Percentiles rank a stretch among this genome's conserved stretches.
Evolutionary conservation across 1,140 invertebrate genomes (phyloP).

Genomic region (Polypedilum pembai): DNA sequence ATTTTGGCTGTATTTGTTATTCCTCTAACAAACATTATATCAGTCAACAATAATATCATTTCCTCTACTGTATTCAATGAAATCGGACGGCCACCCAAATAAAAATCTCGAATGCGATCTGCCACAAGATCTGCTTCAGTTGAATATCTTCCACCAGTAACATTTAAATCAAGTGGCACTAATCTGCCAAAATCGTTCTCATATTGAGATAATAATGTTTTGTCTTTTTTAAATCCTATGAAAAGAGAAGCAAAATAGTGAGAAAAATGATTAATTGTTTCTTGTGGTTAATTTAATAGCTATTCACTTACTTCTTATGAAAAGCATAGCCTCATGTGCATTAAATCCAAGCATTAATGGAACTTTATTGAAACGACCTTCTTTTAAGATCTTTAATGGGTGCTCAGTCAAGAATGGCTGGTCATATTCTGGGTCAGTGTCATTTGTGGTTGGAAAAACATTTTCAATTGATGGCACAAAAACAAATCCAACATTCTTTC

Average conservation of each 20-base stretch:
- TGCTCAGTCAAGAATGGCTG: slow-evolving; percentile 50
- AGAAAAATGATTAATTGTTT: no score
- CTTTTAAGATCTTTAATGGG: slow-evolving; percentile 46
- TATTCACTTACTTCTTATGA: slow-evolving; percentile 46
- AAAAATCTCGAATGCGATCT: slow-evolving; percentile 48
- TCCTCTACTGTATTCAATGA: slow-evolving; percentile 46
- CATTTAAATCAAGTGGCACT: slow-evolving; percentile 46
- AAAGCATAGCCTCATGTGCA: slow-evolving; percentile 49
- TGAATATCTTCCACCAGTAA: slow-evolving; percentile 36
- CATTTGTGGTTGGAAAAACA: slow-evolving; percentile 40
- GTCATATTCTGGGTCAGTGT: slow-evolving; percentile 35
- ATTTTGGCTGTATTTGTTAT: slow-evolving; percentile 45
- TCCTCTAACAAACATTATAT: slow-evolving; percentile 52
- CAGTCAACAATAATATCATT: slow-evolving; percentile 50
- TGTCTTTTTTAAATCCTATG: slow-evolving; percentile 49
- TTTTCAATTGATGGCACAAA: slow-evolving; percentile 46
- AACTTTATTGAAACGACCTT: slow-evolving; percentile 46
- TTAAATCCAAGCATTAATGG: slow-evolving; percentile 51
- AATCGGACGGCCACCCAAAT: slow-evolving; percentile 48
- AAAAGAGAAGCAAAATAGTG: slow-evolving; percentile 30
- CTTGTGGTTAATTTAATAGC: no score
- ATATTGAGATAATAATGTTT: slow-evolving; percentile 46
- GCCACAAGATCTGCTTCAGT: slow-evolving; percentile 40
- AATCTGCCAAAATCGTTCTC: slow-evolving; percentile 49
- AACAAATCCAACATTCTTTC: slow-evolving; percentile 48